Evolutionary conservation across 2,888 invertebrate species (phyloP).

Genomic region (Acanthococcus lagerstroemiae): DNA sequence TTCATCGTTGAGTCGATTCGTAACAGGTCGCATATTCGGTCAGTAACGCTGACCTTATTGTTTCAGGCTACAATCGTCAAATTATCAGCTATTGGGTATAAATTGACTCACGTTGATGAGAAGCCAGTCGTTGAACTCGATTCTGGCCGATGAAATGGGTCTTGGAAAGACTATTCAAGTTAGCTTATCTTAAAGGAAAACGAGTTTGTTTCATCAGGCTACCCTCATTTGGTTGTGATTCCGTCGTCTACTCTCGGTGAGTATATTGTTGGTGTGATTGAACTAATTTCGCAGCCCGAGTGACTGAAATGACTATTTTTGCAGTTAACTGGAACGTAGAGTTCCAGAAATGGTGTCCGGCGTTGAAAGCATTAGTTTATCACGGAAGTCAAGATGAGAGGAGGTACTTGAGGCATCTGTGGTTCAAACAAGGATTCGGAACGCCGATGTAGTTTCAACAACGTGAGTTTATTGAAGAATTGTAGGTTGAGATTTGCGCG

Average conservation of each 20-base stretch:
- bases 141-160: constrained; percentile 96
- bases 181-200: constrained; percentile 80
- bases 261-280: no score
- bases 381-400: constrained; percentile 81
- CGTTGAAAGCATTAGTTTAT: constrained; percentile 70
- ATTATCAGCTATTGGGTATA: constrained; percentile 78
- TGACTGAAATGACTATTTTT: no score
- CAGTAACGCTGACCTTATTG: no score
- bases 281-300: no score
- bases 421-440: constrained; percentile 58
- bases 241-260: constrained; percentile 87
- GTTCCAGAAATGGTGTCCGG: constrained; percentile 66
- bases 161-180: constrained; percentile 88
- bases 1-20: no score
- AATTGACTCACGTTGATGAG: constrained; percentile 90
- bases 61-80: constrained; percentile 68
- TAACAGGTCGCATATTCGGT: no score
- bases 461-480: no score
- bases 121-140: constrained; percentile 80
- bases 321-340: constrained; percentile 80
- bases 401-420: constrained; percentile 61
- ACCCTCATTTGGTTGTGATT: constrained; percentile 88
- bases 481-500: no score
- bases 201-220: constrained; percentile 48
- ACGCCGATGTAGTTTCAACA: constrained; percentile 75